Base-by-base conservation (phyloP, 1,140 invertebrate species). In the Apis laboriosa region DNA sequence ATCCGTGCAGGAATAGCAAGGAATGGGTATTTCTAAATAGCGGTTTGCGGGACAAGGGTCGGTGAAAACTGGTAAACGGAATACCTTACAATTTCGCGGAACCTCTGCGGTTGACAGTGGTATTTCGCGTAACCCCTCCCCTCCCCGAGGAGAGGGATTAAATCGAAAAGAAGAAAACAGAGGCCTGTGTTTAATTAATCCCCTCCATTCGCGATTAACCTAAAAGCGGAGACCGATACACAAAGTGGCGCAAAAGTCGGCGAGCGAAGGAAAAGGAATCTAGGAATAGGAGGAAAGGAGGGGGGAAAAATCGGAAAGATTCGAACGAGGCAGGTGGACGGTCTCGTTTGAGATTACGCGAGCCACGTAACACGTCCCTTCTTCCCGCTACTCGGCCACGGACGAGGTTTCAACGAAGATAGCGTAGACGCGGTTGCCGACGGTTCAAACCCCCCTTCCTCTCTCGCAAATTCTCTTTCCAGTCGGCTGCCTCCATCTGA, bases 301-400 rank as follows among this genome's bases (percentile, higher is more conserved):
- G 49, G 89, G 90, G 88, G 90, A 91, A 81, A 81, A 74, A 60
- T 21, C 85, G 88, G 88, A 88, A 87, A 79, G 88, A 89, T 90
- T 90, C 86, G 60, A 79, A 72, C 83, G 80, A 88, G 88, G 80
- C 89, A 89, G 88, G 86, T 90, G 88, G 85, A 90, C 68, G 34
- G 86, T 89, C 87, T 90, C 83, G 89, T 91, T 91, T 89, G 86
- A 91, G 85, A 82, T 86, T 89, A 84, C 82, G 78, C 28, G 79
- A 79, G 72, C 77, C 89, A 86, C 84, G 90, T 81, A 87, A 34
- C 34, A 34, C 78, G 83, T 66, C 51, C 71, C 77, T 77, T 83
- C 78, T 88, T 71, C 28, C 34, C 55, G 71, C 49, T 24, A 34
- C 58, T 77, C 74, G 76, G 28, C 9, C n/a, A 34, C 19, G 49